phyloP scores from a whole-genome alignment of 2,888 invertebrate genomes.

The Philaethria dido region DNA sequence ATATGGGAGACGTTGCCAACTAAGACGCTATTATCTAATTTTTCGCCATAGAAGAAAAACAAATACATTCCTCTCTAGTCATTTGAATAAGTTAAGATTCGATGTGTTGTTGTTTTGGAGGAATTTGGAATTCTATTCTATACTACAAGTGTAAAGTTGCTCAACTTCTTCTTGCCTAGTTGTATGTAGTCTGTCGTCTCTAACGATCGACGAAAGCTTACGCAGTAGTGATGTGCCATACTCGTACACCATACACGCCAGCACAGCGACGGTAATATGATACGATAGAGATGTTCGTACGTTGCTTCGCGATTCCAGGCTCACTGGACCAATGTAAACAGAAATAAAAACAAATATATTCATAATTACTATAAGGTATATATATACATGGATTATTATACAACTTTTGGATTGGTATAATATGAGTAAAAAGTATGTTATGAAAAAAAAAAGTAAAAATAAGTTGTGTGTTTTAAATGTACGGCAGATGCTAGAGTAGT shows the following conservation, averaged over 20 bases:
- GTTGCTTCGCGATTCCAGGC: constrained; percentile 68
- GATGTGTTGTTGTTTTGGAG: constrained; percentile 54
- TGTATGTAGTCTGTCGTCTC: constrained; percentile 63
- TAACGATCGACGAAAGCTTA: constrained; percentile 56
- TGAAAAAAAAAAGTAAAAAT: constrained; percentile 58
- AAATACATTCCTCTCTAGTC: constrained; percentile 82
- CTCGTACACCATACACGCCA: constrained; percentile 68
- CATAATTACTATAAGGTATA: constrained; percentile 66
- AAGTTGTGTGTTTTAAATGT: constrained; percentile 80
- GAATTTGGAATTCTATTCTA: no score
- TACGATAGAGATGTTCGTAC: constrained; percentile 57
- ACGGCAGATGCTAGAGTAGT: constrained; percentile 81
- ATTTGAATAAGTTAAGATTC: constrained; percentile 56
- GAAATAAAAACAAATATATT: constrained; percentile 59
- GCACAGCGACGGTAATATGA: constrained; percentile 56
- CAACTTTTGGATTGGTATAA: constrained; percentile 80
- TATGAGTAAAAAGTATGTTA: constrained; percentile 73
- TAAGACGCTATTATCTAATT: constrained; percentile 59
- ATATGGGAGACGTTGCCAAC: constrained; percentile 73
- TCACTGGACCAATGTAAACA: constrained; percentile 76
- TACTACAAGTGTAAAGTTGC: constrained; percentile 63
- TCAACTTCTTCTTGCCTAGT: constrained; percentile 75
- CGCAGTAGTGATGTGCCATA: constrained; percentile 77
- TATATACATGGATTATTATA: constrained; percentile 70
- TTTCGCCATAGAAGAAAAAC: constrained; percentile 61